Evolutionary conservation across 1,140 invertebrate genomes (phyloP), one percentile per base, ranked within the genome.

Genomic region (Lethrus apterus): DNA sequence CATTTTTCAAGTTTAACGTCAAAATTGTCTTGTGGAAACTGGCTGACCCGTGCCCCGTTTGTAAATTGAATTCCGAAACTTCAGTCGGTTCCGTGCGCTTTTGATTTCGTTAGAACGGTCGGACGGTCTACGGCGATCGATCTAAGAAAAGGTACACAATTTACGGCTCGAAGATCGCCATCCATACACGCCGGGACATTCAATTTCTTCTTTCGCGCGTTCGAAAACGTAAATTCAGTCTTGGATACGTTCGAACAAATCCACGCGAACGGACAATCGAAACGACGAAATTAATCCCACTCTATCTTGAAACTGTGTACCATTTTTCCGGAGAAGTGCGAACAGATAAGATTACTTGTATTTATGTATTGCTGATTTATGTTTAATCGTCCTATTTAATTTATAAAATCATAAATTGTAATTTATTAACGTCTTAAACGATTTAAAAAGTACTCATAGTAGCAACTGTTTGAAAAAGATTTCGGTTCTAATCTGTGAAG

Each of bases 141-240:
- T 30, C 42, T 20, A 24, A 41, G 43, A 51, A 4, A 33, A 31
- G 41, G 26, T 43, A 29, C n/a, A 52, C 51, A 55, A 55, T 55
- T 55, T 52, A 55, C 54, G 47, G 44, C 44, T 45, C 41, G 33
- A 48, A 42, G 47, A 33, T 52, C 54, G 44, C 40, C 44, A 40
- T 40, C 41, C 31, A n/a, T n/a, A n/a, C 50, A 38, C 50, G 45
- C 38, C 46, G 31, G 41, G 50, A 55, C 52, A 55, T 55, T 55
- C 53, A 55, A 55, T 55, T n/a, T n/a, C n/a, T 55, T 55, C 54
- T 45, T 52, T 50, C 51, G 44, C 54, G 53, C 50, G 32, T 51
- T 48, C 50, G 41, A 49, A 52, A 33, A 49, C 50, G 54, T 55
- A 55, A 55, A 55, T 55, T 55, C 50, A 40, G 35, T 42, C 18